Percentiles rank a stretch among this genome's conserved stretches.
phyloP scores from a whole-genome alignment of 1,140 invertebrate species.

The Philotrypesis tridentata region DNA sequence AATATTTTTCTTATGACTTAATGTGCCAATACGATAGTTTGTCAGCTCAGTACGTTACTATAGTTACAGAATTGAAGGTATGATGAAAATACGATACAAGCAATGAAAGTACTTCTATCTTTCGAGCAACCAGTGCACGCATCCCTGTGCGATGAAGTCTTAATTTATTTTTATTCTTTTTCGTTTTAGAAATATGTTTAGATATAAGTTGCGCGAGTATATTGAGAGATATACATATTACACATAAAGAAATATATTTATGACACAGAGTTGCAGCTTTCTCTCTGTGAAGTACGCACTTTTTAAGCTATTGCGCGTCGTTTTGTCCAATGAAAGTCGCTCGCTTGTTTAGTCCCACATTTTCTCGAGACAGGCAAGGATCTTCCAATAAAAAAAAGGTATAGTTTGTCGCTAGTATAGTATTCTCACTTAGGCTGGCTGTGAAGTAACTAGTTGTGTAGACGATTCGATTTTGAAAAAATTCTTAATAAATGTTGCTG shows the following conservation, averaged over 20 bases:
- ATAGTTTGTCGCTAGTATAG: constrained; percentile 40
- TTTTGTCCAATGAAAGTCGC: constrained; percentile 44
- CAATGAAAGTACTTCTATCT: neutral
- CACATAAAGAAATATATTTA: constrained; percentile 53
- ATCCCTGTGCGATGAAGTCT: constrained; percentile 59
- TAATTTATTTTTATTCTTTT: constrained; percentile 69
- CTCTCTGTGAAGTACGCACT: constrained; percentile 36
- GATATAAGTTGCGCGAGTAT: constrained; percentile 50
- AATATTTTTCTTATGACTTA: constrained; percentile 27
- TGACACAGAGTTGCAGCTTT: constrained; percentile 54
- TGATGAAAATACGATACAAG: neutral
- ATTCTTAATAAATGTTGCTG: neutral
- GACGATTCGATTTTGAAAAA: neutral
- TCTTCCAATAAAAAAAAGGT: constrained; percentile 38
- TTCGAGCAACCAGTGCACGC: neutral
- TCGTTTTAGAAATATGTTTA: constrained; percentile 51
- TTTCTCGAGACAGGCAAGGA: constrained; percentile 34
- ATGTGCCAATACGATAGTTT: constrained; percentile 12
- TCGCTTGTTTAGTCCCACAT: neutral
- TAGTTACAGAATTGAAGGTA: neutral
- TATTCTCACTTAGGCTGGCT: constrained; percentile 34
- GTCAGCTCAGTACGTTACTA: neutral
- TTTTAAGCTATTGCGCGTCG: neutral
- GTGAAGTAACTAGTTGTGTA: constrained; percentile 13
- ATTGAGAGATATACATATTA: constrained; percentile 26